Base-by-base conservation (phyloP, 2,113 vertebrate species). In the Platycercus adscitus region DNA sequence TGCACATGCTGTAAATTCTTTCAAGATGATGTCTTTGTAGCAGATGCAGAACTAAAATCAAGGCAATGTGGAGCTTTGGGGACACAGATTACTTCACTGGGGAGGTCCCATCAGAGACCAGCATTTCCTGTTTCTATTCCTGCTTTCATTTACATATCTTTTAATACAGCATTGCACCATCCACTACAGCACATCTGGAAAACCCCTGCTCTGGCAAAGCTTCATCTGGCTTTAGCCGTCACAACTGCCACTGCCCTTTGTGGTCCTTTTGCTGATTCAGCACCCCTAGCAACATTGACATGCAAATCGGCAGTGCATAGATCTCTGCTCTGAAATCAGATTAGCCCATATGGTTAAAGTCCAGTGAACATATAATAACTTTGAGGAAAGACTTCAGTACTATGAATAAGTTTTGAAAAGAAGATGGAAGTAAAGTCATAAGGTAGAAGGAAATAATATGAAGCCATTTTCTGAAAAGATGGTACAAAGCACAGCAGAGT, bases 21-120 rank as follows among this genome's bases (percentile, higher is more conserved):
- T 7, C 50, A 1, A 4, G 9, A 0, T 2, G 23, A 21, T 25
- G n/a, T 1, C 19, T n/a, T 10, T 8, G 72, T 1, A 10, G 35
- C 64, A 19, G 41, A 5, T 4, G 24, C 20, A 21, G 53, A 65
- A 47, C 29, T 16, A 18, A 64, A 71, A 71, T 21, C 55, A 19
- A 47, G 31, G 28, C 21, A 7, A 12, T 2, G 33, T 1, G 31
- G 41, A 61, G 10, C 20, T 60, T 44, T 26, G 28, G 20, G 33
- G 43, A 8, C 26, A 7, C 2, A 8, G 24, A 5, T 47, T 50
- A n/a, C 10, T 41, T 39, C 11, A 0, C 31, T 9, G 35, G 50
- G 18, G 47, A 55, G 21, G 29, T 50, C n/a, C 8, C 76, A 17
- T 16, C 29, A 7, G 61, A 60, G 49, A 53, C 8, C 19, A 39